Conservation (phyloP, 1,140 invertebrate genomes). For the Listronotus bonariensis region DNA sequence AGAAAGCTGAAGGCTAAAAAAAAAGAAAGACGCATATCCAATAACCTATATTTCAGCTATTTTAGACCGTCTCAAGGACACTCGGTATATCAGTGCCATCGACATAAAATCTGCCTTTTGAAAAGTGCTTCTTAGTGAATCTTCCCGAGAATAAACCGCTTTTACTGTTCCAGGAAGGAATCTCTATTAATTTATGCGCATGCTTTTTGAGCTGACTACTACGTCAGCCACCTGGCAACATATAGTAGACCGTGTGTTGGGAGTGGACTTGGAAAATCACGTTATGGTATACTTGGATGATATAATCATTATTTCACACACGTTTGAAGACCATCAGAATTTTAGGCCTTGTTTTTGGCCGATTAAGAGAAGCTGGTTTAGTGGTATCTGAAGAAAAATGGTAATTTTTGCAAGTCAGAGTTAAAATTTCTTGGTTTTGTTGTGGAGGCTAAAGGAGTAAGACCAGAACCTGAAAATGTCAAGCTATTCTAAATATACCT, state of each 20-base stretch:
- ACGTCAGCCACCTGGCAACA: constrained; percentile 54
- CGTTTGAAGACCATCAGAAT: constrained; percentile 19
- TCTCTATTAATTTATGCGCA: constrained; percentile 5
- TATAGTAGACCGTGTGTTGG: constrained; percentile 30
- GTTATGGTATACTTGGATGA: constrained; percentile 46
- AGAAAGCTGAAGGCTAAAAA: too few relatives aligned
- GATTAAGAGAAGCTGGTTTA: constrained; percentile 20
- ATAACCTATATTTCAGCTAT: too few relatives aligned
- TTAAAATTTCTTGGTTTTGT: constrained; percentile 51
- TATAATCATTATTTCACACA: constrained; percentile 4
- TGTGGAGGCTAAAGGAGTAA: constrained; percentile 9
- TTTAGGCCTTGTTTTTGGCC: constrained; percentile 12
- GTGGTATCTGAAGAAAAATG: constrained; percentile 18
- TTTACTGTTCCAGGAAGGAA: too few relatives aligned
- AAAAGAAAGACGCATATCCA: too few relatives aligned
- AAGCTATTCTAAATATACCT: constrained; percentile 44
- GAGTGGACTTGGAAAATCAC: constrained; percentile 32
- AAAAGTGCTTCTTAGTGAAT: too few relatives aligned
- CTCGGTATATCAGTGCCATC: too few relatives aligned
- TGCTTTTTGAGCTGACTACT: constrained; percentile 48
- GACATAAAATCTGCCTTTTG: too few relatives aligned
- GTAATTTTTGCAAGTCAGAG: constrained; percentile 37
- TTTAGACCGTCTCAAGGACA: too few relatives aligned
- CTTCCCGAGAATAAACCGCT: too few relatives aligned
- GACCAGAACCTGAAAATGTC: constrained; percentile 44